A percentile compares a stretch with the other conserved stretches of the same genome.
Evolutionary conservation across 1,140 invertebrate species (phyloP).

Genomic region (Subanguina moxae): DNA sequence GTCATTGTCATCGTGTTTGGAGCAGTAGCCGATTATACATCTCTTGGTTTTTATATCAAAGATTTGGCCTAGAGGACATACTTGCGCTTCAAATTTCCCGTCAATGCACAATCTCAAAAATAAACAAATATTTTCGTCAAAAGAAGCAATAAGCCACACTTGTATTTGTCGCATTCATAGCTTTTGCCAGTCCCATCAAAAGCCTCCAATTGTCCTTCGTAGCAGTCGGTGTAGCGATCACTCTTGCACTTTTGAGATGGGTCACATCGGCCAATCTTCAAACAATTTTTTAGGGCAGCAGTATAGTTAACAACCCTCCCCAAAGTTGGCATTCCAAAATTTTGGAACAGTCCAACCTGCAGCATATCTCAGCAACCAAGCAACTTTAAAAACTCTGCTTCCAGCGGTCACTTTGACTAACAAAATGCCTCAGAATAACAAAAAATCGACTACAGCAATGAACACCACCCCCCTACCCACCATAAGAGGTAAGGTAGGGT

Average conservation of each 20-base stretch:
- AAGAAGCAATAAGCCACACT: too few relatives aligned
- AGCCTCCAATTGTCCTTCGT: constrained; percentile 19
- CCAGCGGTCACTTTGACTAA: too few relatives aligned
- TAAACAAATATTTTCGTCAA: constrained; percentile 1
- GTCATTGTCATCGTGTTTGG: too few relatives aligned
- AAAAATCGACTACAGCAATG: too few relatives aligned
- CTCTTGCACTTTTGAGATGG: constrained; percentile 12
- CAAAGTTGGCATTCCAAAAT: too few relatives aligned
- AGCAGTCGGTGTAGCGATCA: constrained; percentile 7
- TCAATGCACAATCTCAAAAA: constrained; percentile 23
- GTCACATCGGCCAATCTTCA: constrained; percentile 24
- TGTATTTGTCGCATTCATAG: background rate
- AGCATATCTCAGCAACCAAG: too few relatives aligned
- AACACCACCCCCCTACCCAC: too few relatives aligned
- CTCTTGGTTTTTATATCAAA: constrained; percentile 10
- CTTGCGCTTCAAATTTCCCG: constrained; percentile 20
- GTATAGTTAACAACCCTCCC: background rate
- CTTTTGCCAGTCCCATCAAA: background rate
- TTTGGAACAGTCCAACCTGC: too few relatives aligned
- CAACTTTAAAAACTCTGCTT: too few relatives aligned
- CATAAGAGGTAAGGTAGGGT: too few relatives aligned
- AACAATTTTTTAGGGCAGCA: background rate
- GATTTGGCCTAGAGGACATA: constrained; percentile 21
- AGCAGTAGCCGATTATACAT: background rate
- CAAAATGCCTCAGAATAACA: too few relatives aligned